Evolutionary conservation across 2,113 vertebrate species (phyloP).

Genomic region (human (Homo sapiens)): DNA sequence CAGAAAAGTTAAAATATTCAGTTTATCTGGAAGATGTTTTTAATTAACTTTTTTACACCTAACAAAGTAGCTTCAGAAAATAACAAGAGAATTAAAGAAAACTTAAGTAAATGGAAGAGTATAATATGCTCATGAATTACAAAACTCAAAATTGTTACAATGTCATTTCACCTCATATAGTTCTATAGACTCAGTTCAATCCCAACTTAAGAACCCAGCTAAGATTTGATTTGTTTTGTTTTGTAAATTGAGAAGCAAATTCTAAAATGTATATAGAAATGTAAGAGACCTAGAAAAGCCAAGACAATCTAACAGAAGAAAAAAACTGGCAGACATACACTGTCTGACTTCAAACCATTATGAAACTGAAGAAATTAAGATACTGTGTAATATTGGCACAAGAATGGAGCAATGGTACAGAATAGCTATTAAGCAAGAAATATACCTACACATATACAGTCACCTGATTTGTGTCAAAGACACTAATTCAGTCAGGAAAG

Average conservation of each 20-base stretch:
- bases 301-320: neutral
- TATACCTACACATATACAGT: neutral
- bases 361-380: constrained; percentile 17
- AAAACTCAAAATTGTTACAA: neutral
- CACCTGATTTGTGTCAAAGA: neutral
- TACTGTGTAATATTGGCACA: neutral
- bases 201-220: neutral
- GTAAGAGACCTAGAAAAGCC: neutral
- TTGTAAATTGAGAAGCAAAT: neutral
- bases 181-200: neutral
- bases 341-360: neutral
- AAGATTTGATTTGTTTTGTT: neutral
- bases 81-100: neutral
- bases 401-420: neutral
- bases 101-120: neutral
- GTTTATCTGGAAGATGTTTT: neutral
- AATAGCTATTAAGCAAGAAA: neutral
- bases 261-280: neutral
- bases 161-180: neutral
- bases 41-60: neutral
- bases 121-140: neutral
- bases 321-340: neutral
- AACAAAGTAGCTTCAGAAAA: neutral
- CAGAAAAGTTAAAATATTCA: neutral
- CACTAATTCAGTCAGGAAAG: neutral